Percentiles rank a stretch among this genome's conserved stretches.
Evolutionary conservation across 2,797 vertebrate species (phyloP).

Genomic region (Gambusia yucatana): DNA sequence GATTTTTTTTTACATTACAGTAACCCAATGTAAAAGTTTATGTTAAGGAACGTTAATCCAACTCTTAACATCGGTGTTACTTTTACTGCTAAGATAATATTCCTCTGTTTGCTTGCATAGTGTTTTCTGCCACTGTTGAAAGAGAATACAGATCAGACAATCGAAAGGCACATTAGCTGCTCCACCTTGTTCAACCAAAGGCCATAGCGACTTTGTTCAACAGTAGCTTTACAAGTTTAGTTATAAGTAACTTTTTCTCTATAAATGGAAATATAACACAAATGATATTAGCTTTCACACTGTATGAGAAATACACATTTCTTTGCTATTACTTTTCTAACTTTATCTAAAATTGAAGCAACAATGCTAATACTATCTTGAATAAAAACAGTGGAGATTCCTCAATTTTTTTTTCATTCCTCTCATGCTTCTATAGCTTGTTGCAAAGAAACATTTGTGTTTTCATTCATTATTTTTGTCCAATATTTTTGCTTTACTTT

Average conservation of each 20-base stretch:
- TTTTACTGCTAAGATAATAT: conserved; percentile 37
- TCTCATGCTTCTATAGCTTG: background rate
- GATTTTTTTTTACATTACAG: conserved; percentile 16
- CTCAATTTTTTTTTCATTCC: background rate
- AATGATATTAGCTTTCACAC: background rate
- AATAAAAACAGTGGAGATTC: background rate
- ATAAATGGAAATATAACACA: background rate
- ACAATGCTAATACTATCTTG: background rate
- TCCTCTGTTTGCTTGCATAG: conserved; percentile 41
- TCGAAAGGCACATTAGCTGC: conserved; percentile 10
- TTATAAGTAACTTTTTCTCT: background rate
- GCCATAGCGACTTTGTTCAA: background rate
- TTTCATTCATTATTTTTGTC: background rate
- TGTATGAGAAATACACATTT: background rate
- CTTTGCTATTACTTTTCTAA: background rate
- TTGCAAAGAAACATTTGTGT: background rate
- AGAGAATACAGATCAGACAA: conserved; percentile 56
- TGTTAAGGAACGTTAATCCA: conserved; percentile 41
- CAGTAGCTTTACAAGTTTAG: background rate
- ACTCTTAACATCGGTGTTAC: conserved; percentile 26
- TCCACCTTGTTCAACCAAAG: background rate
- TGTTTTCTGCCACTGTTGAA: conserved; percentile 41
- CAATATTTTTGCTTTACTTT: background rate
- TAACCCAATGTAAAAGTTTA: conserved; percentile 6
- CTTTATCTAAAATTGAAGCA: background rate